Evolutionary conservation across 1,140 invertebrate species (phyloP).

Genomic region (Aphaenogaster ashmeadi): DNA sequence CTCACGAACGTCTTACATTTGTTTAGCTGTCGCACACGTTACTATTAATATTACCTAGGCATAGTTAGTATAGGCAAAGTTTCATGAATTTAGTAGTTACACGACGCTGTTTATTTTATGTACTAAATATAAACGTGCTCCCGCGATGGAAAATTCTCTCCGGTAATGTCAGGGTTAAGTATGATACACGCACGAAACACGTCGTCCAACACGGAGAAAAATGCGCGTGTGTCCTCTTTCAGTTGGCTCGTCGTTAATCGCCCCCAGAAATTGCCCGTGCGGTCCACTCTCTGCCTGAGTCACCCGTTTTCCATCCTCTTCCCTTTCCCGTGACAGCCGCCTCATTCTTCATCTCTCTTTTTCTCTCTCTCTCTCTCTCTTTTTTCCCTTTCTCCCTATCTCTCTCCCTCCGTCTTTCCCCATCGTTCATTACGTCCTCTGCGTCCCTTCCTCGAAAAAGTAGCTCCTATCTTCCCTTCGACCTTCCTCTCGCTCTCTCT

Average conservation of each 20-base stretch:
- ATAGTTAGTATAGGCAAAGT: neutral
- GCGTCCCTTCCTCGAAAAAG: conserved; percentile 73
- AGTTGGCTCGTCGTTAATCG: conserved; percentile 75
- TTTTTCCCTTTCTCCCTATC: conserved; percentile 30
- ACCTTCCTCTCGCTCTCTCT: conserved; percentile 65
- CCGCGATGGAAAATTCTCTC: conserved; percentile 35
- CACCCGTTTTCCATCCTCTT: conserved; percentile 66
- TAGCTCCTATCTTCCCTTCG: conserved; percentile 69
- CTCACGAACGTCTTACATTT: too few species aligned
- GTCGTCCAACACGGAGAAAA: conserved; percentile 38
- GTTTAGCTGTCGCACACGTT: neutral
- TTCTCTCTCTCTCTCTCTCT: conserved; percentile 56
- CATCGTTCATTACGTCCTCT: conserved; percentile 69
- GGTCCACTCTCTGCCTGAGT: conserved; percentile 75
- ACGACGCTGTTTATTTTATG: conserved; percentile 11
- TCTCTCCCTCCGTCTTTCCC: conserved; percentile 47
- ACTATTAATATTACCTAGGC: neutral
- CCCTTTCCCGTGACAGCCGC: neutral
- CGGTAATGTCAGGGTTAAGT: conserved; percentile 43
- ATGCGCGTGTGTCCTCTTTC: conserved; percentile 46
- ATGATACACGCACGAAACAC: conserved; percentile 27
- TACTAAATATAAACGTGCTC: conserved; percentile 43
- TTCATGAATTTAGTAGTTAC: neutral
- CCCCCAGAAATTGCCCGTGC: conserved; percentile 71
- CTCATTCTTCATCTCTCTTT: conserved; percentile 29